Evolutionary conservation across 2,113 vertebrate species (phyloP), one percentile per base, ranked within the genome.

Genomic region (Megalops atlanticus): DNA sequence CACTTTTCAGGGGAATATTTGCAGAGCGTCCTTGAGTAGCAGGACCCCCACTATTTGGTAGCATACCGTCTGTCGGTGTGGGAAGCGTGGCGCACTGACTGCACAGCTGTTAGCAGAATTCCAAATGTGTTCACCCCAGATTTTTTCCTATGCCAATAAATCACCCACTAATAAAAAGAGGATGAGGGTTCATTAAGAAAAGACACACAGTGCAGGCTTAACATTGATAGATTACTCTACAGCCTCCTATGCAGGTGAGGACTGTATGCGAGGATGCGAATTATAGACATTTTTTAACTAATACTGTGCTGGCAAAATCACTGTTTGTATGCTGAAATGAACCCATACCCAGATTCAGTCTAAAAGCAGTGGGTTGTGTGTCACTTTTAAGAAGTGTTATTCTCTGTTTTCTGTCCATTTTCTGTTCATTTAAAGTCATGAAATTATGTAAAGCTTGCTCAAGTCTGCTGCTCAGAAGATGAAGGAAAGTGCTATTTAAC

Each of bases 21-120:
- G 41, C 38, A 31, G 74, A 41, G 39, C 24, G 21, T 27, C 43
- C 74, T 27, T 10, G 24, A 45, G 2, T 41, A n/a, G 0, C 24
- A 39, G 1, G 36, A n/a, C 41, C 74, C 1, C 40, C 74, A n/a
- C 41, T 41, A 58, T 58, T 76, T 24, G 8, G 2, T 15, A 21
- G 38, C 38, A 40, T 41, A 41, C 39, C 39, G 10, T 40, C 38
- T 74, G 35, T 16, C 21, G 12, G 39, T 41, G 24, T 74, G 15
- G 16, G 18, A 21, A 16, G 18, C 24, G 41, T 3, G 41, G 40
- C n/a, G 24, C 41, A 76, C 40, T 41, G 14, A 41, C 72, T 10
- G 36, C 72, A 74, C 72, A 74, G 74, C 74, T 76, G 74, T 45
- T 75, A 21, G 52, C 52, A 58, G n/a, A 58, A 58, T 58, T 58